A percentile compares a stretch with the other conserved stretches of the same genome.
Conservation (phyloP, 2,797 vertebrate genomes). For the Martes flavigula region DNA sequence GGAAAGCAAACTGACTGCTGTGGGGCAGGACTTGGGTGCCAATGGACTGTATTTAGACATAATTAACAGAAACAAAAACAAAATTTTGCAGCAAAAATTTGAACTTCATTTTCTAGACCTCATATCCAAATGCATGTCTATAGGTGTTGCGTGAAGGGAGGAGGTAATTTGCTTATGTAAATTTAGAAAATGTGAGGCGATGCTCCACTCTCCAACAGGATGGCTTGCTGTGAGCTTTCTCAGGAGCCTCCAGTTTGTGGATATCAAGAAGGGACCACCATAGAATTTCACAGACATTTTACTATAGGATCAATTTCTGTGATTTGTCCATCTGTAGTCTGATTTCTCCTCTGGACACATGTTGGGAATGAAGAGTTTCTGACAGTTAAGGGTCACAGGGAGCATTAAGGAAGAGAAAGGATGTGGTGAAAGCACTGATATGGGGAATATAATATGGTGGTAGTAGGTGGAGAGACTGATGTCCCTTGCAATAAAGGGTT, state of each 20-base stretch:
- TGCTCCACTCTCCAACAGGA: neutral
- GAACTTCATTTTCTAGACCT: neutral
- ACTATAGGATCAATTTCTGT: neutral
- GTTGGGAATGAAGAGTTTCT: neutral
- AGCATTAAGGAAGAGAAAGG: neutral
- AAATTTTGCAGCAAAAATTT: neutral
- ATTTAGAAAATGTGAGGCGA: neutral
- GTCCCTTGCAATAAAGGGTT: neutral
- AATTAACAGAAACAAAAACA: neutral
- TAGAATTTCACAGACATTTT: neutral
- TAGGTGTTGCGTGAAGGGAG: neutral
- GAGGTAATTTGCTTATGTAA: neutral
- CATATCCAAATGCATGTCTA: neutral
- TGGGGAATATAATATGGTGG: neutral
- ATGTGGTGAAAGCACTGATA: neutral
- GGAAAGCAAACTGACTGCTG: neutral
- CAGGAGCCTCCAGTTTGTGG: neutral
- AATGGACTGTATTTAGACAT: neutral
- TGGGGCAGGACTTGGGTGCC: neutral
- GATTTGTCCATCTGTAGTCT: neutral
- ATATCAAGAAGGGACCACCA: neutral
- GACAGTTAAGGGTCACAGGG: neutral
- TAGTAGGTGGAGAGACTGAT: neutral
- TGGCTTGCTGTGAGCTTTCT: neutral
- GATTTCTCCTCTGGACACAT: neutral